Percentiles rank a stretch among this genome's conserved stretches.
Evolutionary conservation across 2,888 invertebrate genomes (phyloP).

Genomic region (Prenolepis imparis): DNA sequence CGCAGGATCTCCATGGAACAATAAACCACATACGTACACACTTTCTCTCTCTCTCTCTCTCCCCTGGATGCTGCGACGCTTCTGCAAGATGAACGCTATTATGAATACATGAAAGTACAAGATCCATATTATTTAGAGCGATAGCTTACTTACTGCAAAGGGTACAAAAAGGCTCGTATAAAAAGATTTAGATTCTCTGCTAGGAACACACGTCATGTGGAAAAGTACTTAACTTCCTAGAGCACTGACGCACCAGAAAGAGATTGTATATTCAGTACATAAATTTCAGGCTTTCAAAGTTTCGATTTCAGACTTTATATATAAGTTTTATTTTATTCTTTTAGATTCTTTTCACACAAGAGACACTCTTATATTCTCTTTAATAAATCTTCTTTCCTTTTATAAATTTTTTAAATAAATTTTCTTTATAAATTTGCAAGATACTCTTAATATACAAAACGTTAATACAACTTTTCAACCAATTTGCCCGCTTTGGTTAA

Average conservation of each 20-base stretch:
- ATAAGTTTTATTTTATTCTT: slow-evolving; percentile 27
- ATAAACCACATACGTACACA: background rate
- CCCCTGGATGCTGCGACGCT: slow-evolving; percentile 1
- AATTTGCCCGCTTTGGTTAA: slow-evolving; percentile 21
- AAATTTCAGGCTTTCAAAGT: slow-evolving; percentile 47
- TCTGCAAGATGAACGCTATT: slow-evolving; percentile 33
- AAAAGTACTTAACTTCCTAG: slow-evolving; percentile 69
- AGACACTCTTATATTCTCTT: slow-evolving; percentile 10
- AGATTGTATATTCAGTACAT: slow-evolving; percentile 35
- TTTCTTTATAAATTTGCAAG: slow-evolving; percentile 22
- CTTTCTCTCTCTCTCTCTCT: background rate
- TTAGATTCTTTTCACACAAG: background rate
- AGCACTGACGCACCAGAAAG: slow-evolving; percentile 56
- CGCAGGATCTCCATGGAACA: slow-evolving; percentile 67
- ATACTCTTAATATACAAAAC: slow-evolving; percentile 27
- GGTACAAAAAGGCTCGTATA: slow-evolving; percentile 62
- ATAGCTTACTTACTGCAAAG: slow-evolving; percentile 32
- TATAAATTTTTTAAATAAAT: background rate
- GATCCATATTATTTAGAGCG: slow-evolving; percentile 14
- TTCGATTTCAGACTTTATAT: slow-evolving; percentile 34
- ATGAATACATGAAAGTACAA: slow-evolving; percentile 37
- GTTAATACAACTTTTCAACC: slow-evolving; percentile 25
- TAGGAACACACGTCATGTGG: slow-evolving; percentile 74
- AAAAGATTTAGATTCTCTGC: slow-evolving; percentile 75
- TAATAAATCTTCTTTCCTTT: background rate